Conservation (phyloP, 2,797 vertebrate genomes). For the Coregonus suidteri region DNA sequence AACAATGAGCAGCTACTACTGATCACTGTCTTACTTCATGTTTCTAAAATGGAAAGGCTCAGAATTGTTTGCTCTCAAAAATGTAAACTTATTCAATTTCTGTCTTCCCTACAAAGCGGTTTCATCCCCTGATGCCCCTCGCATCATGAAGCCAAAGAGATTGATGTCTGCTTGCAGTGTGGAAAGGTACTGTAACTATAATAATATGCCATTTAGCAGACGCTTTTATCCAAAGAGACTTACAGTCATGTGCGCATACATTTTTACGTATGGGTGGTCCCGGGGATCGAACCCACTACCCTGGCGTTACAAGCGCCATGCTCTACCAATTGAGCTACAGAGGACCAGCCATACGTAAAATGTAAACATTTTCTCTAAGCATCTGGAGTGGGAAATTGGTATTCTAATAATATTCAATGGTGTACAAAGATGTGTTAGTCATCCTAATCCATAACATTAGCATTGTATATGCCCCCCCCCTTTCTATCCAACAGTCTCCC, state of each 20-base stretch:
- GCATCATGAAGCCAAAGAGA: constrained; percentile 64
- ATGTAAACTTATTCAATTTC: background rate
- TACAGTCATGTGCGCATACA: no score
- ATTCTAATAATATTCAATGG: no score
- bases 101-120: constrained; percentile 40
- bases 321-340: no score
- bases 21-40: background rate
- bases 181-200: constrained; percentile 62
- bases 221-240: no score
- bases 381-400: background rate
- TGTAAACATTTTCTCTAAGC: background rate
- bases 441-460: background rate
- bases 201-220: no score
- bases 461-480: background rate
- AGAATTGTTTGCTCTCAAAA: background rate
- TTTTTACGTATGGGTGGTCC: no score
- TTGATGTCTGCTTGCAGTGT: constrained; percentile 60
- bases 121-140: constrained; percentile 58
- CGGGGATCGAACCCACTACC: no score
- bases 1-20: background rate
- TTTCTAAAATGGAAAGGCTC: background rate
- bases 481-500: constrained; percentile 51
- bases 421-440: background rate
- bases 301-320: no score
- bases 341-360: no score